These are phyloP conservation scores for Monopterus albus DNA, from an alignment of 2,113 vertebrate genomes.

Conservation along the genomic window DNA sequence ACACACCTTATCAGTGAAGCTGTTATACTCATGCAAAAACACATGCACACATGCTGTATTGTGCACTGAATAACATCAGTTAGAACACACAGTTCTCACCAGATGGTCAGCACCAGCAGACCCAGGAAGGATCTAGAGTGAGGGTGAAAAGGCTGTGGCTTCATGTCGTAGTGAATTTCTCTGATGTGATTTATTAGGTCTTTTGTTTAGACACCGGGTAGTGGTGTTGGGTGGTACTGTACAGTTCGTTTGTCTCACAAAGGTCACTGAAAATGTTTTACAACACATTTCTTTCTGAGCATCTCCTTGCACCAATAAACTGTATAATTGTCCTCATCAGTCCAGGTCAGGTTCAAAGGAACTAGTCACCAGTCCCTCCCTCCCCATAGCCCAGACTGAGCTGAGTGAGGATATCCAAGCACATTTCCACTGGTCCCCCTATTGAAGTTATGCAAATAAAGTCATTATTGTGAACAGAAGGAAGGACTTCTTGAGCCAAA, in stretches of 20 bases:
- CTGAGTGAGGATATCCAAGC: constrained; percentile 31
- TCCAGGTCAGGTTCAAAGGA: not conserved
- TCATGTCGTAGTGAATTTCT: not conserved
- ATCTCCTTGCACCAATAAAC: not conserved
- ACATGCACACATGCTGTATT: constrained; percentile 1
- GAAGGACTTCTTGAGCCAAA: constrained; percentile 36
- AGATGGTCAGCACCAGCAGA: constrained; percentile 27
- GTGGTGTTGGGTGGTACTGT: not conserved
- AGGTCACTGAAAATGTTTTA: not conserved
- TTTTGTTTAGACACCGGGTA: not conserved
- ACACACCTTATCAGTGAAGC: constrained; percentile 43
- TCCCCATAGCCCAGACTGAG: not conserved
- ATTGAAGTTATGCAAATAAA: constrained; percentile 32
- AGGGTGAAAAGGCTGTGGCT: constrained; percentile 27
- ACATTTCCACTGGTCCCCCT: constrained; percentile 16
- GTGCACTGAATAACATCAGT: constrained; percentile 33
- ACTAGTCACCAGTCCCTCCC: not conserved
- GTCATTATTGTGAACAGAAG: constrained; percentile 36
- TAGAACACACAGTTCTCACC: constrained; percentile 27
- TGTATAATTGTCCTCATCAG: not conserved
- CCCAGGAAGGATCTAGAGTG: constrained; percentile 10
- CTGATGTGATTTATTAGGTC: not conserved
- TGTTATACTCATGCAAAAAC: constrained; percentile 42
- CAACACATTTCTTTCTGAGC: not conserved
- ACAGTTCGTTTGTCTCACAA: not conserved